Percentiles rank a stretch among this genome's conserved stretches.
Evolutionary conservation across 2,113 vertebrate species (phyloP).

Genomic region (Mustela lutreola): DNA sequence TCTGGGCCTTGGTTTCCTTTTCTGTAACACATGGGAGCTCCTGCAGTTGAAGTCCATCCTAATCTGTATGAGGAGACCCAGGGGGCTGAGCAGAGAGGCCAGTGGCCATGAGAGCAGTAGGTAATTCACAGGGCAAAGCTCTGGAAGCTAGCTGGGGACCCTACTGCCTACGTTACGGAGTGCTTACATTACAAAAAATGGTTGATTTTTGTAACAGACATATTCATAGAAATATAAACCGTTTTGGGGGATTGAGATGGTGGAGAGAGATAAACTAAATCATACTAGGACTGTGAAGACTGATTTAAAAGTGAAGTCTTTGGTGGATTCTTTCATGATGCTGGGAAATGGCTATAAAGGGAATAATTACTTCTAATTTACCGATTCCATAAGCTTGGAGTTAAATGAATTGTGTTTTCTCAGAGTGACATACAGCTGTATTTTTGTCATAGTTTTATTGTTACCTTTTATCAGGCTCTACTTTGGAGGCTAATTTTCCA

Average conservation of each 20-base stretch:
- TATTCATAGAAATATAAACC: not conserved
- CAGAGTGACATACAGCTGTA: not conserved
- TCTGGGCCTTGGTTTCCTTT: not conserved
- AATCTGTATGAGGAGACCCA: not conserved
- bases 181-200: not conserved
- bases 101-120: not conserved
- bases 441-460: constrained; percentile 33
- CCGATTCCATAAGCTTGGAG: constrained; percentile 52
- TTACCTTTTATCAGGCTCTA: constrained; percentile 62
- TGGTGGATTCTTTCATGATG: constrained; percentile 65
- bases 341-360: constrained; percentile 52
- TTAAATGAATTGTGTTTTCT: constrained; percentile 53
- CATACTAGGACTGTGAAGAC: not conserved
- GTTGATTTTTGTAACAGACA: not conserved
- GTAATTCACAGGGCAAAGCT: not conserved
- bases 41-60: accelerated
- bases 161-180: not conserved
- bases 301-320: constrained; percentile 49
- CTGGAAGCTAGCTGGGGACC: not conserved
- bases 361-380: constrained; percentile 71
- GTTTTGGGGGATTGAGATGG: not conserved
- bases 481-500: constrained; percentile 58
- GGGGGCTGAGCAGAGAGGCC: not conserved
- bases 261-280: constrained; percentile 36
- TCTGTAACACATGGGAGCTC: not conserved